Percentiles rank a stretch among this genome's conserved stretches.
Conservation (phyloP, 2,888 invertebrate species). For the Philopedon plagiatum region DNA sequence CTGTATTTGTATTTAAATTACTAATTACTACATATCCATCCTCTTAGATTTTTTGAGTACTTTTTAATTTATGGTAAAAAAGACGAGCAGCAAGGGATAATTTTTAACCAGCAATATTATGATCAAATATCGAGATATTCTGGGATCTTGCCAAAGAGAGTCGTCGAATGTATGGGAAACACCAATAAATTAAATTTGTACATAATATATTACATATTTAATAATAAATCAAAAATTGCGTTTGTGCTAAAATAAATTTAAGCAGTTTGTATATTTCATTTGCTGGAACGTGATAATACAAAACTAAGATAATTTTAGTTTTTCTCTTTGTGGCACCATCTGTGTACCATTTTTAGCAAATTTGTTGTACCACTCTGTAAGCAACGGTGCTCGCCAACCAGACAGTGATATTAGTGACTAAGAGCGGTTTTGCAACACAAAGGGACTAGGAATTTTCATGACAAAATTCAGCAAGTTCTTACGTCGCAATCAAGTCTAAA, state of each 20-base stretch:
- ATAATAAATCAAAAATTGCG: constrained; percentile 28
- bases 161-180: constrained; percentile 14
- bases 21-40: constrained; percentile 26
- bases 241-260: constrained; percentile 17
- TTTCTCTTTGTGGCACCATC: too few relatives aligned
- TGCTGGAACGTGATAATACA: not conserved
- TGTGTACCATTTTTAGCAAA: too few relatives aligned
- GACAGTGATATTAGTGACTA: too few relatives aligned
- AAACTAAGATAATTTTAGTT: too few relatives aligned
- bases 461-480: too few relatives aligned
- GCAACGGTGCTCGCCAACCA: too few relatives aligned
- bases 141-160: constrained; percentile 26
- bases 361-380: too few relatives aligned
- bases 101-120: constrained; percentile 41
- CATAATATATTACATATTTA: constrained; percentile 20
- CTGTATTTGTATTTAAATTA: constrained; percentile 15
- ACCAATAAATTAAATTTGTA: constrained; percentile 29
- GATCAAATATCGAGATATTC: constrained; percentile 31
- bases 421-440: too few relatives aligned
- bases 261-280: constrained; percentile 26
- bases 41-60: constrained; percentile 3
- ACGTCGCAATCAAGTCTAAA: too few relatives aligned
- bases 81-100: constrained; percentile 29
- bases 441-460: too few relatives aligned
- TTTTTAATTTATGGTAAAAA: constrained; percentile 9